A percentile compares a stretch with the other conserved stretches of the same genome.
phyloP scores from a whole-genome alignment of 2,113 vertebrate species.

The Gila orcuttii region DNA sequence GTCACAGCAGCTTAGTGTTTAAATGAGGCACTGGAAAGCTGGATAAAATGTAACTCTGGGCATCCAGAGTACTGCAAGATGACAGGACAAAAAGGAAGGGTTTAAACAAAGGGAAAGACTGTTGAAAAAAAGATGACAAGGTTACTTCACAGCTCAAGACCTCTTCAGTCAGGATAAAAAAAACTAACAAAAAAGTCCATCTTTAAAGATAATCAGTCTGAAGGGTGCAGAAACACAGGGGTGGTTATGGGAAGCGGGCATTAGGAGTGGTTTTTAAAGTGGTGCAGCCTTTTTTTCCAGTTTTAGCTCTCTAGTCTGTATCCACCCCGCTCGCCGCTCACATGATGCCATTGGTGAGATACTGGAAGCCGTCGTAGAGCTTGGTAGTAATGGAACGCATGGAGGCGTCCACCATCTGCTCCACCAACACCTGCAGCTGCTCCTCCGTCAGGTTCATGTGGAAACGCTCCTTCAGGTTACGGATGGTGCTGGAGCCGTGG shows the following conservation, averaged over 20 bases:
- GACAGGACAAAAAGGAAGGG: conserved; percentile 9
- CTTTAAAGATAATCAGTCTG: conserved; percentile 50
- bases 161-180: conserved; percentile 50
- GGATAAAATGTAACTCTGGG: conserved; percentile 32
- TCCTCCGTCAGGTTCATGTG: conserved; percentile 97
- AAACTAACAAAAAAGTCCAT: conserved; percentile 37
- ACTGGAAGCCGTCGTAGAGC: conserved; percentile 96
- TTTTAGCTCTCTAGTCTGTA: conserved; percentile 27
- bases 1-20: conserved; percentile 44
- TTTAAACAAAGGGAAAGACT: conserved; percentile 8
- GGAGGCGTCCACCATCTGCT: conserved; percentile 93
- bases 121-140: conserved; percentile 10
- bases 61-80: conserved; percentile 35
- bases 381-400: conserved; percentile 95
- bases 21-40: conserved; percentile 44
- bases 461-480: conserved; percentile 92
- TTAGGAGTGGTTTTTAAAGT: conserved; percentile 54
- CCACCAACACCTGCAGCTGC: conserved; percentile 90
- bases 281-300: conserved; percentile 48
- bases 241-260: conserved; percentile 3
- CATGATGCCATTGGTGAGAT: conserved; percentile 99
- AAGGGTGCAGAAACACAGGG: conserved; percentile 29
- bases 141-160: conserved; percentile 56
- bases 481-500: conserved; percentile 93
- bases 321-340: conserved; percentile 65